phyloP scores from a whole-genome alignment of 2,113 vertebrate genomes.

The Xenopus laevis region DNA sequence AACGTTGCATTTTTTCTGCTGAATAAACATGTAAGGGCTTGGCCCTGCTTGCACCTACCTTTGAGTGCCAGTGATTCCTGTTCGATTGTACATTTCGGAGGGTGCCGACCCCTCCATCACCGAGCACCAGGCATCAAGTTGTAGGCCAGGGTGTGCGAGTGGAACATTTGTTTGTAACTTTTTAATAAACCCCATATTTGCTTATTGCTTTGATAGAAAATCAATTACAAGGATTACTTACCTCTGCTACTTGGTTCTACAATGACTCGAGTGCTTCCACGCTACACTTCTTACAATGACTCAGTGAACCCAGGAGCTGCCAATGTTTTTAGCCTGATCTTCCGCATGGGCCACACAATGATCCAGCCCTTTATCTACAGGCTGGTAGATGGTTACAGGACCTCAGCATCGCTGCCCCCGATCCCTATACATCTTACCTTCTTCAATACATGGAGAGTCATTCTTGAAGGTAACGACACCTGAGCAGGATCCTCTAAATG shows the following conservation, averaged over 20 bases:
- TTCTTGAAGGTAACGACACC: slow-evolving; percentile 68
- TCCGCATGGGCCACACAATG: slow-evolving; percentile 79
- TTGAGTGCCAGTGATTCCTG: too few species aligned
- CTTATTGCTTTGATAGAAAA: slow-evolving; percentile 62
- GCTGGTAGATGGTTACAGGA: slow-evolving; percentile 60
- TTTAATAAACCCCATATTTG: too few species aligned
- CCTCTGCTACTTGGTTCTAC: slow-evolving; percentile 62
- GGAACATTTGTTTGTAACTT: too few species aligned
- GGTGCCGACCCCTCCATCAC: too few species aligned
- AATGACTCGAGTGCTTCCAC: slow-evolving; percentile 56
- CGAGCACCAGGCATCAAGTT: too few species aligned
- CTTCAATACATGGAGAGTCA: slow-evolving; percentile 77
- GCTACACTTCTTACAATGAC: slow-evolving; percentile 63
- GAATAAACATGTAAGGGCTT: too few species aligned
- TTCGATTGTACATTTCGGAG: too few species aligned
- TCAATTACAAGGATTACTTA: slow-evolving; percentile 82
- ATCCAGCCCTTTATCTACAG: slow-evolving; percentile 71
- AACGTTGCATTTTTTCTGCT: too few species aligned
- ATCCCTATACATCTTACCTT: slow-evolving; percentile 69
- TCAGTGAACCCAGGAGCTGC: slow-evolving; percentile 74
- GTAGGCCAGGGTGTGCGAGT: too few species aligned
- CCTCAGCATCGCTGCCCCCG: slow-evolving; percentile 53
- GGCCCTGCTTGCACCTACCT: too few species aligned
- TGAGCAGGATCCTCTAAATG: too few species aligned
- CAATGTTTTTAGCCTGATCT: slow-evolving; percentile 82